These are phyloP conservation scores for Potamilus streckersoni DNA, from an alignment of 1,140 invertebrate genomes.

Conservation along the genomic window DNA sequence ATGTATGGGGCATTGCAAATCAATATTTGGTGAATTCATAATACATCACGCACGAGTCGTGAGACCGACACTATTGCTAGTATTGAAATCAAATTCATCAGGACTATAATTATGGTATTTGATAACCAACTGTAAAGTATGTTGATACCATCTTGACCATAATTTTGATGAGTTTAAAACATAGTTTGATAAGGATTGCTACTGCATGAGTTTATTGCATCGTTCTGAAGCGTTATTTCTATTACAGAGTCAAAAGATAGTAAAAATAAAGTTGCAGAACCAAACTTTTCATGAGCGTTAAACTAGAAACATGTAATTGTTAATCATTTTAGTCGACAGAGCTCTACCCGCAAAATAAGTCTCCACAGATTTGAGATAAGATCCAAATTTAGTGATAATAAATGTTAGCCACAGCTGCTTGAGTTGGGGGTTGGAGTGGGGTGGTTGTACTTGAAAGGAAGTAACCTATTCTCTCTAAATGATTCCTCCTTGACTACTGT, in stretches of 20 bases:
- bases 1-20: constrained; percentile 26
- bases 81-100: constrained; percentile 1
- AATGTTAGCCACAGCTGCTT: background rate
- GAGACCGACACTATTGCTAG: constrained; percentile 12
- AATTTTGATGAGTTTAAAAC: constrained; percentile 17
- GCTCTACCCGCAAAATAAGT: background rate
- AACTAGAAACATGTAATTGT: constrained; percentile 7
- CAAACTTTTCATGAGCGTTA: background rate
- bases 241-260: constrained; percentile 8
- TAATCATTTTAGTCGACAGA: background rate
- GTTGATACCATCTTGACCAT: constrained; percentile 17
- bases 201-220: constrained; percentile 11
- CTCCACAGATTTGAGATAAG: background rate
- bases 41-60: background rate
- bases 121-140: constrained; percentile 12
- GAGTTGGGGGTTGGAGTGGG: background rate
- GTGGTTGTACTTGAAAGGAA: too few relatives aligned
- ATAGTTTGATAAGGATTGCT: constrained; percentile 18
- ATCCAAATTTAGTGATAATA: background rate
- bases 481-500: too few relatives aligned
- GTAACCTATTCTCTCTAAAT: too few relatives aligned
- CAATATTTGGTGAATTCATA: constrained; percentile 10
- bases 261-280: constrained; percentile 20
- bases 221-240: constrained; percentile 20
- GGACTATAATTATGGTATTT: constrained; percentile 20